Base-by-base conservation (phyloP, 2,797 vertebrate species). In the Hemitrygon akajei region DNA sequence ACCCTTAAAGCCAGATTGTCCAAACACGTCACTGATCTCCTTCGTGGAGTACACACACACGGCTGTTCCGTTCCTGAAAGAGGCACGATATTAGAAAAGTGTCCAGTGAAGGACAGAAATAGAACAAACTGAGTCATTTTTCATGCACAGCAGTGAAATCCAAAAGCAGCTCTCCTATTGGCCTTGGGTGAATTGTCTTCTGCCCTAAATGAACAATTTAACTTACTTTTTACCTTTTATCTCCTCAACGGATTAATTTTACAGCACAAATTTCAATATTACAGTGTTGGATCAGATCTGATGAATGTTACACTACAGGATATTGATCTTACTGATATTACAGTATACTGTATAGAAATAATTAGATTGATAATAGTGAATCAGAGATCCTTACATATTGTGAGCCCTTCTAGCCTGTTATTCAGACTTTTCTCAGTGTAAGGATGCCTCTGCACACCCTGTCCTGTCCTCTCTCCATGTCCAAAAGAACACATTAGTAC, bases 21-120 rank as follows among this genome's bases (percentile, higher is more conserved):
- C 0, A 91, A 97, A 97, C 94, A 96, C 4, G 0, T 0, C 0
- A 1, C 95, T 84, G n/a, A 97, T 96, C 18, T 95, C 94, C 6
- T 16, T 5, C 92, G 97, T 82, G 0, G 94, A 94, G 94, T 97
- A 97, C 73, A 96, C 94, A 12, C 97, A 97, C 27, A 97, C 95
- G 4, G 96, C 97, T 34, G 95, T 96, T 94, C 96, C 95, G 0
- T 94, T 95, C 96, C 97, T 97, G 95, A 77, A 63, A 34, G 25
- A 47, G 47, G 47, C 1, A 91, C 12, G 3, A 7, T 16, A 56
- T 47, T n/a, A 7, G n/a, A 66, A 1, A 7, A 18, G 34, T 6
- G 58, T 87, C 34, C 58, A 34, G 22, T 87, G 16, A 18, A 12
- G 63, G 47, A 47, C 2, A 47, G 47, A 47, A 12, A 30, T 63